These are phyloP conservation scores for Ganaspis brasiliensis DNA, from an alignment of 2,888 invertebrate species.

Conservation along the genomic window DNA sequence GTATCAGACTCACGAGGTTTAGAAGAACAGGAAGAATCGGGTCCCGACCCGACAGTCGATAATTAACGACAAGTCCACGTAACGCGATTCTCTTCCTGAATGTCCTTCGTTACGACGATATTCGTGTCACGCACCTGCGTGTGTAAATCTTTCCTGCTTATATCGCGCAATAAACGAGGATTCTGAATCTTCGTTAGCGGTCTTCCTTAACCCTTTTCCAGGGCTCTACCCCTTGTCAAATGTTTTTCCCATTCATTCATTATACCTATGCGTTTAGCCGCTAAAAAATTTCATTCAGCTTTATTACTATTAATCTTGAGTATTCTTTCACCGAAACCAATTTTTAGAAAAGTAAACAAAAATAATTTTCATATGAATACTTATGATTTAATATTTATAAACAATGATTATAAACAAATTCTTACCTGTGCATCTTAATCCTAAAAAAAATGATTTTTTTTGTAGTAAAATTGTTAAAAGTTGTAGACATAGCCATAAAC, in stretches of 20 bases:
- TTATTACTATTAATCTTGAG: too few relatives aligned
- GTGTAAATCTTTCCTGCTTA: constrained; percentile 36
- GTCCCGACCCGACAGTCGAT: constrained; percentile 43
- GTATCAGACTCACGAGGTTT: constrained; percentile 12
- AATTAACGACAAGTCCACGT: constrained; percentile 38
- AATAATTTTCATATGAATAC: too few relatives aligned
- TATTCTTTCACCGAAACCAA: too few relatives aligned
- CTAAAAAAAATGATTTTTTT: too few relatives aligned
- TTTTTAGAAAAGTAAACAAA: too few relatives aligned
- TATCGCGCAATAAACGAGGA: constrained; percentile 32
- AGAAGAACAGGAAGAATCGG: constrained; percentile 42
- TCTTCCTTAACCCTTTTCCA: neutral
- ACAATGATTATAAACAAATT: too few relatives aligned
- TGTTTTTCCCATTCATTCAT: neutral
- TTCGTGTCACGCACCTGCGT: constrained; percentile 47
- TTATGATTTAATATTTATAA: too few relatives aligned
- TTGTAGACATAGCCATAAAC: too few relatives aligned
- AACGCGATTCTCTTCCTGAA: constrained; percentile 44
- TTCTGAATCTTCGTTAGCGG: constrained; percentile 35
- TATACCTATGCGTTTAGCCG: neutral
- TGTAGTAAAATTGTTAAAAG: too few relatives aligned
- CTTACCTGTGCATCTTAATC: too few relatives aligned
- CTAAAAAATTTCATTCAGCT: neutral
- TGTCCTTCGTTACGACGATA: constrained; percentile 46
- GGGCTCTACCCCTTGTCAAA: neutral